Evolutionary conservation across 2,113 vertebrate species (phyloP), one percentile per base, ranked within the genome.

Genomic region (Peromyscus maniculatus): DNA sequence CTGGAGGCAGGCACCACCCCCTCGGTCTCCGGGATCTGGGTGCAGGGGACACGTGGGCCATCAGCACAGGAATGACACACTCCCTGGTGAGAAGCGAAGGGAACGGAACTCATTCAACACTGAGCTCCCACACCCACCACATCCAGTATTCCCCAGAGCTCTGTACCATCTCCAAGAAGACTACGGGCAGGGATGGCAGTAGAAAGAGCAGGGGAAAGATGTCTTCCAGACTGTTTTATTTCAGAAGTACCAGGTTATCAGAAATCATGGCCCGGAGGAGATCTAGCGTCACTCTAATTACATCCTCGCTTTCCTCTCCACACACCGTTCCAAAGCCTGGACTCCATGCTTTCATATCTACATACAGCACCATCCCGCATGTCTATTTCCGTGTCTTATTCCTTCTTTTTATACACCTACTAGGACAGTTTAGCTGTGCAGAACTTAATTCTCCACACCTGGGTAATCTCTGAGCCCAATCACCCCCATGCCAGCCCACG

Each of bases 151-250:
- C 87, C 13, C 57, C 84, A 80, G 46, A 69, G 59, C 69, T 43
- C 71, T 67, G 52, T n/a, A 9, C 39, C 39, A 86, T 31, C 62
- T 96, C 94, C 75, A 36, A 77, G n/a, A 84, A 97, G 95, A n/a
- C 6, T 15, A 22, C 55, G 93, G 93, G 2, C 49, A 66, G 46
- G 69, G 78, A 22, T 28, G 90, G 9, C 89, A 7, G 75, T 10
- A 55, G 95, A 91, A 93, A 97, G 62, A 7, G 15, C 62, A 5
- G 9, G 92, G 33, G 92, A 46, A 78, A 39, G 84, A 39, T 2
- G 0, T 82, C 95, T 93, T 64, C 91, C 62, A 79, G 62, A 82
- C 96, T 90, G 43, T 83, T 97, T 94, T 93, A 90, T 90, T 90
- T 96, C 69, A 66, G 89, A 95, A 95, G 83, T 31, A 16, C 66